Evolutionary conservation across 2,888 invertebrate genomes (phyloP).

Genomic region (Lycia hirtaria): DNA sequence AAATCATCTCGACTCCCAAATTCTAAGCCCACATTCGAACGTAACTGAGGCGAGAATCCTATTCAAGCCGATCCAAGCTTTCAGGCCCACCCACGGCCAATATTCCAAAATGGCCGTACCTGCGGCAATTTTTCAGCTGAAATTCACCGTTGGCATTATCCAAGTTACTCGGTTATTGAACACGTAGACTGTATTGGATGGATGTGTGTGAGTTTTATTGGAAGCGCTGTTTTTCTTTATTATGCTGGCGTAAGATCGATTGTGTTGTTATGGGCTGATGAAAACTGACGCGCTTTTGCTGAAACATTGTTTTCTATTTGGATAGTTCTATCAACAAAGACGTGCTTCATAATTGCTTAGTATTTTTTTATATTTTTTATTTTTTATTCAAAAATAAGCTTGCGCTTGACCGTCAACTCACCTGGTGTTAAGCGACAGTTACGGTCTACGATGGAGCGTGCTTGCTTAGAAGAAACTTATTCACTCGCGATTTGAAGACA

Average conservation of each 20-base stretch:
- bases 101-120: constrained; percentile 32
- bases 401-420: too few relatives aligned
- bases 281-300: constrained; percentile 6
- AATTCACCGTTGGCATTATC: constrained; percentile 34
- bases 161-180: constrained; percentile 26
- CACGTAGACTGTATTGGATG: constrained; percentile 23
- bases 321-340: too few relatives aligned
- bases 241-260: constrained; percentile 19
- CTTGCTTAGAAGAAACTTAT: too few relatives aligned
- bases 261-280: constrained; percentile 1
- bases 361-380: too few relatives aligned
- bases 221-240: constrained; percentile 21
- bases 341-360: too few relatives aligned
- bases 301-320: constrained; percentile 5
- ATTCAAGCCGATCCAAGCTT: constrained; percentile 9
- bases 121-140: constrained; percentile 33
- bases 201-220: constrained; percentile 23
- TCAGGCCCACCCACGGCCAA: constrained; percentile 21
- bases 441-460: too few relatives aligned
- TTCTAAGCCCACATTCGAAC: constrained; percentile 27
- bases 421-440: too few relatives aligned
- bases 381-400: too few relatives aligned
- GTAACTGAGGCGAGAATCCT: constrained; percentile 27
- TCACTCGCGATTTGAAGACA: too few relatives aligned
- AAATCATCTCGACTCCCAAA: constrained; percentile 19